Conservation (phyloP, 2,888 invertebrate species). For the Lithophane ornitopus region DNA sequence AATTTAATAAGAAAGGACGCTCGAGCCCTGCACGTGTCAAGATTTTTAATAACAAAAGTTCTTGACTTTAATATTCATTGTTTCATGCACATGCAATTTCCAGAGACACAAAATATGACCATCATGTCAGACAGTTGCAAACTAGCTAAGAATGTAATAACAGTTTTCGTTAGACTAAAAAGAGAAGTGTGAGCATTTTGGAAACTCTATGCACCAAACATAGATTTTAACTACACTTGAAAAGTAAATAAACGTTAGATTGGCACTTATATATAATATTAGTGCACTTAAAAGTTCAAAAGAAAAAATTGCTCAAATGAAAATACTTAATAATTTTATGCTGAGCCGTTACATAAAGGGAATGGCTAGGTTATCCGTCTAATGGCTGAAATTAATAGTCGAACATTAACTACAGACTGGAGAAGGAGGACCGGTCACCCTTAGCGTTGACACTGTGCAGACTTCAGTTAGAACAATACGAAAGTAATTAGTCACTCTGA, state of each 20-base stretch:
- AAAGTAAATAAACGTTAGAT: conserved; percentile 3
- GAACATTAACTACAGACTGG: conserved; percentile 19
- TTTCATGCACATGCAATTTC: background rate
- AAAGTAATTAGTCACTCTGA: background rate
- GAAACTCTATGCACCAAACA: conserved; percentile 10
- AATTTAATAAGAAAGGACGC: background rate
- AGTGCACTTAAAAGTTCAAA: background rate
- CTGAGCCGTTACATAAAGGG: conserved; percentile 5
- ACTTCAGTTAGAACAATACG: conserved; percentile 1
- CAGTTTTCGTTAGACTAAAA: conserved; percentile 27
- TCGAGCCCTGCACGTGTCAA: background rate
- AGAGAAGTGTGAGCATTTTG: background rate
- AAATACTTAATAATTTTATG: no score
- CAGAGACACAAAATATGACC: conserved; percentile 10
- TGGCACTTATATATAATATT: background rate
- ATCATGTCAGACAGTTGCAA: background rate
- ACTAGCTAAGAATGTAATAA: conserved; percentile 14
- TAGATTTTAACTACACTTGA: conserved; percentile 29
- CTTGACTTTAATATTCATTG: background rate
- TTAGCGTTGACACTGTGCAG: background rate
- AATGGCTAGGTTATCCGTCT: background rate
- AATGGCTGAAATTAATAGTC: conserved; percentile 4
- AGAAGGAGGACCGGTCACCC: conserved; percentile 10
- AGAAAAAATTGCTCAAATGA: background rate
- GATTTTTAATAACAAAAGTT: background rate